phyloP scores from a whole-genome alignment of 2,113 vertebrate species.

The Megaleporinus macrocephalus region DNA sequence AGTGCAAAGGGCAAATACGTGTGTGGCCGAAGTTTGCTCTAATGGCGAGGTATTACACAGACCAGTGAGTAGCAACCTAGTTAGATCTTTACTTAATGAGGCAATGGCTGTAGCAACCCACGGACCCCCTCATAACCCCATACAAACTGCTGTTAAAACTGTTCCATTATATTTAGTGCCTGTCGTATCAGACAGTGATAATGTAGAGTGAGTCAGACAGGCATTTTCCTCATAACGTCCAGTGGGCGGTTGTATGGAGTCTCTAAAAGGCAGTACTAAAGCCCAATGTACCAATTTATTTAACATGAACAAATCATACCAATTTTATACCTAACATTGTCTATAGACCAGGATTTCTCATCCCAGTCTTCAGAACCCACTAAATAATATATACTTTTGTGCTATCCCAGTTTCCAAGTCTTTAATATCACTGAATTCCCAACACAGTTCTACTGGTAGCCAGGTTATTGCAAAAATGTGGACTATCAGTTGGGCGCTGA shows the following conservation, averaged over 20 bases:
- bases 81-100: slow-evolving; percentile 56
- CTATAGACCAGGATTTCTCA: background rate
- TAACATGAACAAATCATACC: too few relatives aligned
- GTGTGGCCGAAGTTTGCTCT: slow-evolving; percentile 5
- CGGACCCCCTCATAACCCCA: slow-evolving; percentile 2
- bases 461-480: background rate
- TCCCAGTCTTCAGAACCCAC: background rate
- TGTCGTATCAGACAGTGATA: slow-evolving; percentile 23
- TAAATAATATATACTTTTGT: too few relatives aligned
- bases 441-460: background rate
- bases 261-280: background rate
- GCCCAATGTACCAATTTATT: too few relatives aligned
- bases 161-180: slow-evolving; percentile 35
- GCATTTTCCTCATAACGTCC: background rate
- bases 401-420: too few relatives aligned
- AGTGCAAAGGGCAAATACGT: slow-evolving; percentile 14
- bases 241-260: background rate
- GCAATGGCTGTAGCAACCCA: slow-evolving; percentile 31
- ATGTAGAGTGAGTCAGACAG: slow-evolving; percentile 21
- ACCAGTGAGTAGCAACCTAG: background rate
- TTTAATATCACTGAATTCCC: too few relatives aligned
- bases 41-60: slow-evolving; percentile 23
- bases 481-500: background rate
- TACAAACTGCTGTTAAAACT: slow-evolving; percentile 51
- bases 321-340: too few relatives aligned